Conservation (phyloP, 2,888 invertebrate genomes). For the Hipparchia sbordonii region DNA sequence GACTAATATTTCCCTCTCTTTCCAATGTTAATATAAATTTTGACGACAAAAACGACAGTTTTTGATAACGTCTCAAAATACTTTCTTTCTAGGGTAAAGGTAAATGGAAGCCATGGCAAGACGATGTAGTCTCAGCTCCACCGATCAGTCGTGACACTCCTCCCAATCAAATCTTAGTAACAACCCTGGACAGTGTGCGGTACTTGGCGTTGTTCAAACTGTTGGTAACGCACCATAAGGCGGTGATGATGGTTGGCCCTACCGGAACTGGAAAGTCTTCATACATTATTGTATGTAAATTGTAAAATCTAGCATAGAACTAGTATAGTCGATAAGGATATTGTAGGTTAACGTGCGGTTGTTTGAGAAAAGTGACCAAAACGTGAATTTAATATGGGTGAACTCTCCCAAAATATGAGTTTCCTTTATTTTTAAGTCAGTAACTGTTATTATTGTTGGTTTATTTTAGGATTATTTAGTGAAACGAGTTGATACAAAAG, state of each 20-base stretch:
- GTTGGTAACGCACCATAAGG: conserved; percentile 91
- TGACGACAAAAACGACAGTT: too few species aligned
- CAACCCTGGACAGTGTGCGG: conserved; percentile 94
- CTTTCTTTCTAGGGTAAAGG: conserved; percentile 87
- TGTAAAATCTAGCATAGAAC: conserved; percentile 44
- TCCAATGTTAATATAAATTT: too few species aligned
- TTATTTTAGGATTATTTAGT: conserved; percentile 87
- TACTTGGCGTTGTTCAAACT: conserved; percentile 91
- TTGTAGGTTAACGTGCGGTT: too few species aligned
- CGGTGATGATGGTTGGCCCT: conserved; percentile 94
- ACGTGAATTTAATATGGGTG: too few species aligned
- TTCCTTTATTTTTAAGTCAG: too few species aligned
- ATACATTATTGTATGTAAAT: conserved; percentile 87
- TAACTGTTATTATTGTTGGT: too few species aligned
- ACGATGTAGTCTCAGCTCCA: conserved; percentile 89
- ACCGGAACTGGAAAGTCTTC: conserved; percentile 98
- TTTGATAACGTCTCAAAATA: background rate
- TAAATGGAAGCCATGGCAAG: conserved; percentile 96
- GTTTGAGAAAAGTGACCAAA: too few species aligned
- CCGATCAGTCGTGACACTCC: conserved; percentile 94
- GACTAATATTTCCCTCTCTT: too few species aligned
- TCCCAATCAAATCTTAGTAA: conserved; percentile 97
- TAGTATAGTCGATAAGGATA: background rate
- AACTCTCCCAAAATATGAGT: too few species aligned
- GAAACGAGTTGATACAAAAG: conserved; percentile 89